Base-by-base conservation (phyloP, 2,888 invertebrate genomes). In the Horisme vitalbata region DNA sequence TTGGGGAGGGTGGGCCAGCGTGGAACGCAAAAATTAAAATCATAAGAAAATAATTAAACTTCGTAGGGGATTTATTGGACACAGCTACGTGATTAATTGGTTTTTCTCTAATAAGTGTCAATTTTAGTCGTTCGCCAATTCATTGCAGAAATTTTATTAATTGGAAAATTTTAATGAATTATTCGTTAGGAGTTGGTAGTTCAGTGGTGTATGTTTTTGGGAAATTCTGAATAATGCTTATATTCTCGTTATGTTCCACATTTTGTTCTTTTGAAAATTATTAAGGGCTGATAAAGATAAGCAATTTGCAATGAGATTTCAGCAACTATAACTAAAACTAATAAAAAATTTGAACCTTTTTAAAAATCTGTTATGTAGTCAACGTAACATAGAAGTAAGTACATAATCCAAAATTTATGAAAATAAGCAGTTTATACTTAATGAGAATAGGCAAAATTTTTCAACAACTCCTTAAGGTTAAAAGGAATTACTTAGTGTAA, bases 21-120 rank as follows among this genome's bases (percentile, higher is more conserved):
- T 24, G 26, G 31, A 32, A 20, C 31, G 23, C 60, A 78, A 75
- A 88, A 90, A 90, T 90, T 88, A 87, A 88, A 90, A 88, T 90
- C 86, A 88, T 90, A 90, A 88, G 88, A 89, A 90, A 89, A 89
- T 89, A 90, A 90, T 90, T 88, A 86, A 85, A 86, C 79, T 81
- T 77, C 81, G 86, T 83, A 79, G 81, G 82, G 86, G 82, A 90
- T 88, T 90, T 90, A 90, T 90, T 87, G 87, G 85, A 82, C 78
- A 77, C 75, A 74, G 71, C 72, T 75, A 79, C 83, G 83, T 90
- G 90, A 90, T 90, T 90, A 89, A 90, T 90, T 89, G 85, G 75
- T 82, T 81, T 59, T 79, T 78, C 70, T 63, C 76, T 74, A 82
- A 89, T 89, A 89, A 90, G 86, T 89, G 89, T 88, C 87, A 89